Conservation (phyloP, 2,888 invertebrate genomes). For the Mechanitis mazaeus region DNA sequence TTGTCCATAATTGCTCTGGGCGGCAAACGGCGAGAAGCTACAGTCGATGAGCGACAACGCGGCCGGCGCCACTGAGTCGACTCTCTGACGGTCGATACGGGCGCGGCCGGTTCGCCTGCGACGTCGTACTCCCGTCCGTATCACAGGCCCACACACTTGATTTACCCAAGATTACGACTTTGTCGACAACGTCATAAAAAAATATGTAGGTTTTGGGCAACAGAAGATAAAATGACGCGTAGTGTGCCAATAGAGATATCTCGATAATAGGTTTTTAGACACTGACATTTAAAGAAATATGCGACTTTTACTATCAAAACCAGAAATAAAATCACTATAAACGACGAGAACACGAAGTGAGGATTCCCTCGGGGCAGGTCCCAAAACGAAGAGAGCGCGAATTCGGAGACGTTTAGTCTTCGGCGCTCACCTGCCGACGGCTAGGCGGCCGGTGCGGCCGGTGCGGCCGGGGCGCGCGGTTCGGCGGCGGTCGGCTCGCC, state of each 20-base stretch:
- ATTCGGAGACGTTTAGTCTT: conserved; percentile 3
- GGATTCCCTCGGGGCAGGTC: not conserved
- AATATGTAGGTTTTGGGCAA: too few relatives aligned
- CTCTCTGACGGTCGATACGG: conserved; percentile 28
- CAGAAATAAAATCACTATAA: too few relatives aligned
- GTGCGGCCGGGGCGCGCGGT: conserved; percentile 46
- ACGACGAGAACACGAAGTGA: not conserved
- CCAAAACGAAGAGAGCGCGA: conserved; percentile 16
- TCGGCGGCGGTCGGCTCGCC: conserved; percentile 43
- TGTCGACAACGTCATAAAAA: too few relatives aligned
- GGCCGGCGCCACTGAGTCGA: conserved; percentile 24
- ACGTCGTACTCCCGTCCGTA: conserved; percentile 25
- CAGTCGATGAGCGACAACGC: conserved; percentile 29
- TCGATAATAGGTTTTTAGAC: too few relatives aligned
- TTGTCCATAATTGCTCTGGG: not conserved
- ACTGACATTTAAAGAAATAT: too few relatives aligned
- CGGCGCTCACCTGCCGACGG: conserved; percentile 39
- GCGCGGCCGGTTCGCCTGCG: conserved; percentile 26
- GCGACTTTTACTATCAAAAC: too few relatives aligned
- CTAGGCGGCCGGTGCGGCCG: conserved; percentile 34
- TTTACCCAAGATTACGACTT: not conserved
- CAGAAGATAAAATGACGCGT: too few relatives aligned
- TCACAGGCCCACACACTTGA: conserved; percentile 20
- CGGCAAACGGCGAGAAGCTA: conserved; percentile 15
- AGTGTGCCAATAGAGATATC: too few relatives aligned